These are phyloP conservation scores for Cecropterus lyciades DNA, from an alignment of 1,140 invertebrate species.

Conservation along the genomic window DNA sequence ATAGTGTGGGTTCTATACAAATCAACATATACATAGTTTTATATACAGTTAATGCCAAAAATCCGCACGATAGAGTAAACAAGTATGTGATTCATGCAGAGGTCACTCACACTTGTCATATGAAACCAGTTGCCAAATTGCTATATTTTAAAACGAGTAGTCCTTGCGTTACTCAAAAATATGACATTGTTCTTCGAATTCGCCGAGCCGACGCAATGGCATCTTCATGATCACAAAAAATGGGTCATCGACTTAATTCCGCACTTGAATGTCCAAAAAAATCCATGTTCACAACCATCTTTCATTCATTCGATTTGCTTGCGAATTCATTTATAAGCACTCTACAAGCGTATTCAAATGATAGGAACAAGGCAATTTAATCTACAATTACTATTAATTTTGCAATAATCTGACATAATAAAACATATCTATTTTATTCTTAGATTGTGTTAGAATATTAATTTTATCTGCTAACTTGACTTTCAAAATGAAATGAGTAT, in stretches of 20 bases:
- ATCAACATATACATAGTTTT: constrained; percentile 2
- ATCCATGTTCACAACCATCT: constrained; percentile 6
- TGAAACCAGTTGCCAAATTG: constrained; percentile 59
- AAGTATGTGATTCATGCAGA: constrained; percentile 52
- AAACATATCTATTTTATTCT: no score
- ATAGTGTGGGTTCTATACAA: constrained; percentile 20
- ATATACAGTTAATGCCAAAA: constrained; percentile 19
- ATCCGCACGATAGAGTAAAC: constrained; percentile 50
- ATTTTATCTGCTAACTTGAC: no score
- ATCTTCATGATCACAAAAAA: constrained; percentile 42
- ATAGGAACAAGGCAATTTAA: no score
- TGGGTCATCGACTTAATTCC: constrained; percentile 46
- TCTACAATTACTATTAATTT: no score
- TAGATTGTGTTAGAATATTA: no score
- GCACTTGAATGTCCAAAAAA: constrained; percentile 6
- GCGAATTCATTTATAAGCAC: background rate
- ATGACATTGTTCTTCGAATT: constrained; percentile 53
- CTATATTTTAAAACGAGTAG: constrained; percentile 52
- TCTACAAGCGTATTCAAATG: background rate
- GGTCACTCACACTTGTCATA: constrained; percentile 55
- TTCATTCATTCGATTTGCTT: constrained; percentile 7
- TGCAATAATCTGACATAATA: no score
- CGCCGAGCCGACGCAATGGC: constrained; percentile 5
- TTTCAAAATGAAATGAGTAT: no score
- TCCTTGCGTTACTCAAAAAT: constrained; percentile 51